Evolutionary conservation across 1,140 invertebrate species (phyloP), one percentile per base, ranked within the genome.

Genomic region (Drosophila sulfurigaster): DNA sequence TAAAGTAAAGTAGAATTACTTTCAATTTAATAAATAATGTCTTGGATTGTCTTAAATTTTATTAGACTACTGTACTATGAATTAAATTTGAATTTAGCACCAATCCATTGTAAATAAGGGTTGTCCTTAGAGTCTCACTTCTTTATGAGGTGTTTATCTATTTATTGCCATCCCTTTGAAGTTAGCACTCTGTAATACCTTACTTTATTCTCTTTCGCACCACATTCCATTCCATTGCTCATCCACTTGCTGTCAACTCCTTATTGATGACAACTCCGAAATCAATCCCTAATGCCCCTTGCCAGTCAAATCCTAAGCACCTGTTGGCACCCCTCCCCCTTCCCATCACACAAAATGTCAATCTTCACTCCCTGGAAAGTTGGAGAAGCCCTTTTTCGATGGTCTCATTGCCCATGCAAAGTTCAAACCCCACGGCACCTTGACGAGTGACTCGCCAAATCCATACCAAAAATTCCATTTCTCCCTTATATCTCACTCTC

Each of bases 231-330:
- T 75, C 49, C 62, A 77, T 70, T 86, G 46, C 51, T 86, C 79
- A 87, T 75, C 66, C 79, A 88, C 46, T 86, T 41, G 73, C 82
- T 88, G 85, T 87, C 85, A 74, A 46, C 46, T 32, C 48, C 85
- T 89, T 89, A 87, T 87, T 87, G 83, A 87, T 87, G 83, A 82
- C 77, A 71, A 75, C 71, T 80, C 65, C 48, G 43, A 58, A 57
- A 56, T 48, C 60, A 79, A 66, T 62, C 56, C 48, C 62, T 46
- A 69, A 59, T 48, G 49, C 48, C 30, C 2, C 16, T 48, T 11
- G 30, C 38, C 73, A 51, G 46, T 20, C 52, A 70, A 75, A 70
- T 57, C 25, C 46, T 52, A 16, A 49, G 52, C 85, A 88, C 85
- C 85, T 88, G 85, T 89, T 88, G 78, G 10, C 20, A 16, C 16